Percentiles rank a stretch among this genome's conserved stretches.
Conservation (phyloP, 2,888 invertebrate species). For the Phortica magna region DNA sequence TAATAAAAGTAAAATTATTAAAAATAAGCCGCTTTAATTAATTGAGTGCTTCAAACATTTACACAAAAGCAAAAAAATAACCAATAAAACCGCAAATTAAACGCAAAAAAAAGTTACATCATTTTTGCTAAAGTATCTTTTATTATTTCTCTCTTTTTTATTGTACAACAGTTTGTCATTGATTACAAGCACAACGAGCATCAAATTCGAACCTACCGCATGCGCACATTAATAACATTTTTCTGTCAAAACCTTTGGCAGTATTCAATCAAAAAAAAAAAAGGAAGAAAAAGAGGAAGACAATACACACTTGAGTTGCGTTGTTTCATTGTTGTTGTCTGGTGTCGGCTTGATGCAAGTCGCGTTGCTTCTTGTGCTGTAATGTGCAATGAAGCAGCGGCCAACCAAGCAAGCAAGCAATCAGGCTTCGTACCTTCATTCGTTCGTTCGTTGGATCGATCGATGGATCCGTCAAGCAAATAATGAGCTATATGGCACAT, state of each 20-base stretch:
- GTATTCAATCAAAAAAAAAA: slow-evolving; percentile 71
- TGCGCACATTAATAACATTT: slow-evolving; percentile 67
- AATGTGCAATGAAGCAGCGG: slow-evolving; percentile 36
- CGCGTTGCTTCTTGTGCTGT: background rate
- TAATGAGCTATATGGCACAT: background rate
- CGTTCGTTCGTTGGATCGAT: too few species aligned
- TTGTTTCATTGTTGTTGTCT: background rate
- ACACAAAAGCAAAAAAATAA: background rate
- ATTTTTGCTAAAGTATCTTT: slow-evolving; percentile 36
- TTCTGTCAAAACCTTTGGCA: slow-evolving; percentile 71
- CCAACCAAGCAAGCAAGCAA: slow-evolving; percentile 33
- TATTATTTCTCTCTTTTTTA: background rate
- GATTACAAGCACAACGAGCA: slow-evolving; percentile 41
- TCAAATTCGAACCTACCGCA: slow-evolving; percentile 70
- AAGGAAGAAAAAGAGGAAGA: background rate
- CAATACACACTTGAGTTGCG: background rate
- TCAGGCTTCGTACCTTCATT: background rate
- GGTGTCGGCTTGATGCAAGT: slow-evolving; percentile 19
- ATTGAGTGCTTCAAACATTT: background rate
- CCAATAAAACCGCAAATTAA: background rate
- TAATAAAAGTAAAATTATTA: slow-evolving; percentile 18
- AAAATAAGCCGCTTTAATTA: slow-evolving; percentile 27
- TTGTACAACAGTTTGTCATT: slow-evolving; percentile 32
- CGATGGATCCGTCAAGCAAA: background rate
- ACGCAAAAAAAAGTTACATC: background rate